A percentile compares a stretch with the other conserved stretches of the same genome.
Conservation (phyloP, 53 echinoderm and acorn worm genomes). For the Mesocentrotus franciscanus region DNA sequence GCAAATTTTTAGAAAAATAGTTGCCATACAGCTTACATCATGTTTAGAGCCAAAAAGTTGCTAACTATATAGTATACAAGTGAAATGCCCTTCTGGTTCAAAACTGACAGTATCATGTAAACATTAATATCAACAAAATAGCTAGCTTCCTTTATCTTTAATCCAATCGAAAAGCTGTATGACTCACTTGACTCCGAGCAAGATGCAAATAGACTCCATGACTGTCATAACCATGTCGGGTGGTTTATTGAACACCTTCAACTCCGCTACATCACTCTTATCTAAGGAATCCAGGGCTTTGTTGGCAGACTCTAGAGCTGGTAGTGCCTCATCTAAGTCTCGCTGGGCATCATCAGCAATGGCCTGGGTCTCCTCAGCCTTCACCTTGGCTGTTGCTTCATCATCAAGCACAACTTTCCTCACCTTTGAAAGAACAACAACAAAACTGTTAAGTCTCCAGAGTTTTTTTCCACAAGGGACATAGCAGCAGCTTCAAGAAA, state of each 20-base stretch:
- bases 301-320: slow-evolving; percentile 94
- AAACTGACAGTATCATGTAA: too few species aligned
- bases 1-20: too few species aligned
- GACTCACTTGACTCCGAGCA: slow-evolving; percentile 94
- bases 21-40: too few species aligned
- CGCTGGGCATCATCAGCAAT: slow-evolving; percentile 98
- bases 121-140: not conserved
- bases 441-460: not conserved
- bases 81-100: too few species aligned
- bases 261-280: slow-evolving; percentile 96
- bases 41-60: too few species aligned
- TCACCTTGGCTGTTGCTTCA: slow-evolving; percentile 96
- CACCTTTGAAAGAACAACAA: slow-evolving; percentile 68
- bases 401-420: slow-evolving; percentile 98
- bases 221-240: slow-evolving; percentile 98
- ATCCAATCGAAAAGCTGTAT: not conserved
- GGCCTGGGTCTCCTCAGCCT: slow-evolving; percentile 99
- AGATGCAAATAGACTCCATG: slow-evolving; percentile 97
- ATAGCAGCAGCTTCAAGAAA: not conserved
- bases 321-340: slow-evolving; percentile 95
- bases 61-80: too few species aligned
- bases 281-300: slow-evolving; percentile 94
- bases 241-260: slow-evolving; percentile 98
- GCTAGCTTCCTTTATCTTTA: not conserved
- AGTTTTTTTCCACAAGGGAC: too few species aligned